Conservation (phyloP, 2,888 invertebrate species). For the Carpatolechia fugitivella region DNA sequence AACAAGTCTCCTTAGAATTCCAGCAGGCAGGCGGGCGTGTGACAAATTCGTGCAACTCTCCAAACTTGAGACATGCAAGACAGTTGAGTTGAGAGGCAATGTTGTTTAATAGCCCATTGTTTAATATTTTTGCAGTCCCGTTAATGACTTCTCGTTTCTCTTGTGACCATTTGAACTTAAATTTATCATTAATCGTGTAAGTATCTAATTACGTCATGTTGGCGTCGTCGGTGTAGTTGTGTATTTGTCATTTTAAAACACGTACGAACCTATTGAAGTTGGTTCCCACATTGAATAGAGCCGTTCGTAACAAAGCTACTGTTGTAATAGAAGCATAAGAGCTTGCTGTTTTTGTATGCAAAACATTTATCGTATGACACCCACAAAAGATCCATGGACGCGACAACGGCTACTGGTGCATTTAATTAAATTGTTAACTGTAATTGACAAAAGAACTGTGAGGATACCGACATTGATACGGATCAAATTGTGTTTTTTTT, state of each 20-base stretch:
- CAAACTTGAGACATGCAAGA: neutral
- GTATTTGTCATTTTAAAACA: too few species aligned
- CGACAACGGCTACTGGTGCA: constrained; percentile 24
- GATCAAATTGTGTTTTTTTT: too few species aligned
- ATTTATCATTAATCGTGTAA: too few species aligned
- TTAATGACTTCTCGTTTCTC: constrained; percentile 7
- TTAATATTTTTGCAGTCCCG: neutral
- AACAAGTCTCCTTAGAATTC: too few species aligned
- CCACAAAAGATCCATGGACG: constrained; percentile 40
- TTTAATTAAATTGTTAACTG: constrained; percentile 18
- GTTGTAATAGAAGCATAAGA: constrained; percentile 7
- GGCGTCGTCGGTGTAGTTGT: too few species aligned
- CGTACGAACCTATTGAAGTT: neutral
- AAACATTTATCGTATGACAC: constrained; percentile 46
- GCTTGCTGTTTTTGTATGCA: constrained; percentile 48
- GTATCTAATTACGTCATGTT: too few species aligned
- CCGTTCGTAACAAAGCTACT: neutral
- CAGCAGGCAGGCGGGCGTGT: neutral
- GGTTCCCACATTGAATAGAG: constrained; percentile 3
- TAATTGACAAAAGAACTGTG: constrained; percentile 2
- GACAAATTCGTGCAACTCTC: neutral
- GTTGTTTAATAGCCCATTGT: constrained; percentile 2
- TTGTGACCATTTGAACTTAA: neutral
- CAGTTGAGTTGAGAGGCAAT: neutral
- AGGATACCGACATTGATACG: neutral